phyloP scores from a whole-genome alignment of 2,888 invertebrate species.

The Pecten maximus region DNA sequence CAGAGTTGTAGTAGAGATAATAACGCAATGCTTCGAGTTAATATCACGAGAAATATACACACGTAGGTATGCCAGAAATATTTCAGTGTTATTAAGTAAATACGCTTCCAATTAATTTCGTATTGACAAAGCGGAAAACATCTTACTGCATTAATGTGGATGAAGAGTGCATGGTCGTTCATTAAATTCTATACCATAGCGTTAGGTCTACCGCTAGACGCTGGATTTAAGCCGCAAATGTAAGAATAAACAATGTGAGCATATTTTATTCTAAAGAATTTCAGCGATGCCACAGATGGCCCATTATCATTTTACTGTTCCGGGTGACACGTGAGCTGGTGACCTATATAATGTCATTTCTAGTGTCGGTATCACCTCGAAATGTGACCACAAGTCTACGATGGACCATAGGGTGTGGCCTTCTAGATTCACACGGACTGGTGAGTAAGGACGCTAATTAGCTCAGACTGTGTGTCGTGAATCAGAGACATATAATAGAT shows the following conservation, averaged over 20 bases:
- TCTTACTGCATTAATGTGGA: background rate
- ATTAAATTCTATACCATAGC: background rate
- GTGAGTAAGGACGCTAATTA: background rate
- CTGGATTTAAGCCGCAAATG: background rate
- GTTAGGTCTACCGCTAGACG: background rate
- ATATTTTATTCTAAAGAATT: background rate
- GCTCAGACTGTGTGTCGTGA: background rate
- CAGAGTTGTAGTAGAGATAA: background rate
- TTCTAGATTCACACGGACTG: background rate
- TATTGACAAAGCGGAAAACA: background rate
- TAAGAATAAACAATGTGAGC: background rate
- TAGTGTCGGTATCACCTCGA: background rate
- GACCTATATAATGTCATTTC: background rate
- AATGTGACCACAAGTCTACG: background rate
- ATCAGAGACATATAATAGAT: background rate
- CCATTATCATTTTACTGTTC: background rate
- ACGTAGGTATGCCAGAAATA: background rate
- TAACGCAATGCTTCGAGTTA: background rate
- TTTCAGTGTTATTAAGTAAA: background rate
- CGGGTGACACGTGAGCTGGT: background rate
- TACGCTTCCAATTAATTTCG: background rate
- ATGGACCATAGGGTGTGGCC: background rate
- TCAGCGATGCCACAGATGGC: background rate
- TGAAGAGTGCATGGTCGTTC: background rate
- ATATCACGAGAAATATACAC: background rate